phyloP scores from a whole-genome alignment of 2,797 vertebrate genomes.

The Tenualosa thibaudeaui region DNA sequence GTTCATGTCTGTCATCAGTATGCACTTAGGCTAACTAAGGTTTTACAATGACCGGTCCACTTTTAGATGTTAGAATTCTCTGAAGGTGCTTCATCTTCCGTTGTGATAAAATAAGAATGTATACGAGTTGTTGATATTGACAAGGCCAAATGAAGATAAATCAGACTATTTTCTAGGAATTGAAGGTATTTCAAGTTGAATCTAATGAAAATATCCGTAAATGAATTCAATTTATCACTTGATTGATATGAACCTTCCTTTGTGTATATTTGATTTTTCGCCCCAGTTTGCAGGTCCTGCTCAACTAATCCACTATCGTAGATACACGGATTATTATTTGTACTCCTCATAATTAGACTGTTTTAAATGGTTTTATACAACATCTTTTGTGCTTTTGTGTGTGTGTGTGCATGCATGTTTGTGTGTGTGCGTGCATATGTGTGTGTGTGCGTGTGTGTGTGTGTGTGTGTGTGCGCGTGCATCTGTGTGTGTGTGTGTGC shows the following conservation, averaged over 20 bases:
- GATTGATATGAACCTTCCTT: neutral
- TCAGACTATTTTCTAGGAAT: neutral
- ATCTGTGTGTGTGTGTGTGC: conserved; percentile 31
- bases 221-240: neutral
- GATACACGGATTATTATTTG: neutral
- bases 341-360: neutral
- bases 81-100: neutral
- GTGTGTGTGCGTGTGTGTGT: conserved; percentile 32
- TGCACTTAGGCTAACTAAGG: neutral
- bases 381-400: conserved; percentile 17
- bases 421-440: conserved; percentile 26
- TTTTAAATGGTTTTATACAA: neutral
- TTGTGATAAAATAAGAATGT: neutral
- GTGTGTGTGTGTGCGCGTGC: conserved; percentile 15
- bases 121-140: neutral
- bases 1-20: neutral
- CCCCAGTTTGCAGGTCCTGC: neutral
- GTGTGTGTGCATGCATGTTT: conserved; percentile 35
- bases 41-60: neutral
- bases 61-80: neutral
- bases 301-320: neutral
- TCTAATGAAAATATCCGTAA: neutral
- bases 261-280: neutral
- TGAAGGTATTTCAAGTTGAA: neutral
- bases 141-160: neutral